Conservation (phyloP, 2,797 vertebrate species). For the Sebastes kiyomatsui region DNA sequence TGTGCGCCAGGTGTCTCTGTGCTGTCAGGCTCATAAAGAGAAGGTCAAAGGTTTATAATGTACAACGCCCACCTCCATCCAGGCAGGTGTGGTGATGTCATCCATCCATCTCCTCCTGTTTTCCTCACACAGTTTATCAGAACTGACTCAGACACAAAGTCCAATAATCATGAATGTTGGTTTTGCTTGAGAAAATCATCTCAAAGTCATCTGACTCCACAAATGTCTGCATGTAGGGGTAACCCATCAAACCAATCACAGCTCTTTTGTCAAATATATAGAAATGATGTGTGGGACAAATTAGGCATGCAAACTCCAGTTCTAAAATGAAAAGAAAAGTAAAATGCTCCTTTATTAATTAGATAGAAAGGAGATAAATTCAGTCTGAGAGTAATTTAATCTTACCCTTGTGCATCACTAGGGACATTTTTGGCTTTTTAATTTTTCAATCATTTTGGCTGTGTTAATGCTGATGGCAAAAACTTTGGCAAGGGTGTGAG, state of each 20-base stretch:
- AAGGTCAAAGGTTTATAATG: constrained; percentile 10
- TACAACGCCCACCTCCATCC: background rate
- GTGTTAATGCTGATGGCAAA: too few relatives aligned
- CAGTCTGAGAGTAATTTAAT: background rate
- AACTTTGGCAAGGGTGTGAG: too few relatives aligned
- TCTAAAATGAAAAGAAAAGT: background rate
- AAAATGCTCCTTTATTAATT: background rate
- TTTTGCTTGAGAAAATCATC: background rate
- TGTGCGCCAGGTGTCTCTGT: background rate
- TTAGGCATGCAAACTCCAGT: background rate
- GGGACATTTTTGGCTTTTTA: too few relatives aligned
- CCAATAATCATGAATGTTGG: background rate
- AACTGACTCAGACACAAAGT: background rate
- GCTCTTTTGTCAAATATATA: background rate
- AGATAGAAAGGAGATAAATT: background rate
- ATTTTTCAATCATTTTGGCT: too few relatives aligned
- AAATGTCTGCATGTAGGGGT: background rate
- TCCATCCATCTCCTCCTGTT: background rate
- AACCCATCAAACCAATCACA: background rate
- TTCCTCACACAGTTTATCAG: background rate
- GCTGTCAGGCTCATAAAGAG: constrained; percentile 6
- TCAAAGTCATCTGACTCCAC: background rate
- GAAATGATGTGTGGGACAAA: background rate
- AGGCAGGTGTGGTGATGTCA: background rate
- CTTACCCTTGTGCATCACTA: background rate